Base-by-base conservation (phyloP, 2,888 invertebrate species). In the Drosophila pegasa region DNA sequence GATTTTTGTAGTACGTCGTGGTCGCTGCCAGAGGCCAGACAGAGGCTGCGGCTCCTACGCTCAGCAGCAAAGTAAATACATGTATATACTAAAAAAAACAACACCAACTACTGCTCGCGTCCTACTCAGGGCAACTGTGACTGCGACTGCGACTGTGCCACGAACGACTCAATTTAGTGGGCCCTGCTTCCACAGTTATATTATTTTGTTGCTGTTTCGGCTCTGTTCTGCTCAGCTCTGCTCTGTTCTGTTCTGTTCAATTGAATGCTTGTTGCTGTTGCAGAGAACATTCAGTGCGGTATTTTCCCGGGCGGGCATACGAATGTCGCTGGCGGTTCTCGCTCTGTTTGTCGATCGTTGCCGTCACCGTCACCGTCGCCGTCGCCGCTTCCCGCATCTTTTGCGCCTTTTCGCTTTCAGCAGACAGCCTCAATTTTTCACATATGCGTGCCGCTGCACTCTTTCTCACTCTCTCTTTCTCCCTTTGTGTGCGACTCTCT, bases 371-470 rank as follows among this genome's bases (percentile, higher is more conserved):
- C 80, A 75, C 54, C 80, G 70, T 66, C 87, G 82, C 61, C 80
- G 68, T 76, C 27, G 45, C 9, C 29, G 56, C 50, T 67, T 87
- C 85, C 85, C 85, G 85, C 85, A 85, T 85, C 70, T 84, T 82
- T 75, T 75, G 77, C 69, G 80, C 68, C 78, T 88, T 79, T 72
- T 50, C 22, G 82, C 78, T 77, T 86, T 67, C 68, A 60, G 40
- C 71, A 62, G 67, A 38, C 74, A 78, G 69, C 81, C 80, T 80
- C 80, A 85, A 88, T 85, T 85, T 85, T 88, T 79, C 86, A 85
- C 85, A 85, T 87, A 87, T 88, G 85, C 80, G 66, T 70, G 67
- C 65, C 80, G 67, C 47, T 64, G 66, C 66, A 65, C 71, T 69
- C 73, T 47, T 47, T 40, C 66, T 37, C 37, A 18, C 63, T 45